phyloP scores from a whole-genome alignment of 2,888 invertebrate species.

The Microctonus aethiopoides region DNA sequence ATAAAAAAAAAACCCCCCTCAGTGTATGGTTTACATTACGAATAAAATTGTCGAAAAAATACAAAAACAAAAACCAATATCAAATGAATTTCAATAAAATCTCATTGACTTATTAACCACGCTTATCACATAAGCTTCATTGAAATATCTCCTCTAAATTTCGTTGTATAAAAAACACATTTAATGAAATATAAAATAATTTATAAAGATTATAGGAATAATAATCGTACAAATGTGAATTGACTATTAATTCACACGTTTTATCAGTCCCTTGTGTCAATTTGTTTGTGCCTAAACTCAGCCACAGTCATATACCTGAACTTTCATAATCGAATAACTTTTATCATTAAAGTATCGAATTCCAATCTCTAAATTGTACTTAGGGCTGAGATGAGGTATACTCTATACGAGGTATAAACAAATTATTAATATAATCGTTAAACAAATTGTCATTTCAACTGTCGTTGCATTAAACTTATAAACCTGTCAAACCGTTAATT shows the following conservation, averaged over 20 bases:
- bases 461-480: slow-evolving; percentile 30
- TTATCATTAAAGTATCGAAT: slow-evolving; percentile 39
- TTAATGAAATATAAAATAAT: slow-evolving; percentile 4
- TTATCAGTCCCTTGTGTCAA: slow-evolving; percentile 12
- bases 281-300: slow-evolving; percentile 21
- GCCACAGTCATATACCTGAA: slow-evolving; percentile 42
- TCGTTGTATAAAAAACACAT: slow-evolving; percentile 19
- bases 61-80: slow-evolving; percentile 19
- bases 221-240: slow-evolving; percentile 5
- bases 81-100: slow-evolving; percentile 25
- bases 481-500: slow-evolving; percentile 27
- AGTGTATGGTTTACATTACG: too few relatives aligned
- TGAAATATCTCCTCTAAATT: slow-evolving; percentile 8
- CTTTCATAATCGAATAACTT: slow-evolving; percentile 45
- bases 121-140: slow-evolving; percentile 1
- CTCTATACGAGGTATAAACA: slow-evolving; percentile 31
- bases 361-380: slow-evolving; percentile 50
- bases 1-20: background rate
- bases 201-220: background rate
- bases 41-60: background rate
- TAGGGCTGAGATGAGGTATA: slow-evolving; percentile 46
- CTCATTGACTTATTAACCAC: background rate
- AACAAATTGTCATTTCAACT: slow-evolving; percentile 31
- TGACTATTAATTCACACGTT: background rate
- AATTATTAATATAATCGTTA: slow-evolving; percentile 57